phyloP scores from a whole-genome alignment of 2,888 invertebrate genomes.

The Aromia moschata region DNA sequence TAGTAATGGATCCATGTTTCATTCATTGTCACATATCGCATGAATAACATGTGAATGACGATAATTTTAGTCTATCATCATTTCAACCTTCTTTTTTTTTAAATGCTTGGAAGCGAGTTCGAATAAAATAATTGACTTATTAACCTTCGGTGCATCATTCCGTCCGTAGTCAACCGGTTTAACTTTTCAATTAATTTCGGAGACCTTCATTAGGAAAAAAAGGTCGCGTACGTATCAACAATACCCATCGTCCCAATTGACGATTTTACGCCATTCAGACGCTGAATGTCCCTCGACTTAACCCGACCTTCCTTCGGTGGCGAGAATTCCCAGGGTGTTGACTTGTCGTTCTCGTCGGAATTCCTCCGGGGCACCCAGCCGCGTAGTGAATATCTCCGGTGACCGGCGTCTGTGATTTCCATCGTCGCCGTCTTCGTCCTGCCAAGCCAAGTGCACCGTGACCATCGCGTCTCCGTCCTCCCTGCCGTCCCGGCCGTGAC shows the following conservation, averaged over 20 bases:
- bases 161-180: too few species aligned
- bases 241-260: background rate
- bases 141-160: too few species aligned
- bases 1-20: too few species aligned
- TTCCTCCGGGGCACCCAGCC: background rate
- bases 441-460: constrained; percentile 13
- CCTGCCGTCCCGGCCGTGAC: constrained; percentile 1
- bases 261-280: background rate
- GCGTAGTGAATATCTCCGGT: background rate
- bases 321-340: background rate
- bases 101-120: too few species aligned
- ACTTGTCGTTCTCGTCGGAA: background rate
- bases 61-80: too few species aligned
- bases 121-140: too few species aligned
- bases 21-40: too few species aligned
- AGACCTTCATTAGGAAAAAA: too few species aligned
- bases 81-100: too few species aligned
- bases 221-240: too few species aligned
- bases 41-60: too few species aligned
- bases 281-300: background rate
- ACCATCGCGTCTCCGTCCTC: constrained; percentile 13
- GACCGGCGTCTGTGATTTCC: constrained; percentile 7
- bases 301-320: background rate
- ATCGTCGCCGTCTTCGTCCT: constrained; percentile 1
- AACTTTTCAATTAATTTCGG: too few species aligned